Percentiles rank a stretch among this genome's conserved stretches.
Conservation (phyloP, 2,113 vertebrate genomes). For the Oxygymnocypris stewartii region DNA sequence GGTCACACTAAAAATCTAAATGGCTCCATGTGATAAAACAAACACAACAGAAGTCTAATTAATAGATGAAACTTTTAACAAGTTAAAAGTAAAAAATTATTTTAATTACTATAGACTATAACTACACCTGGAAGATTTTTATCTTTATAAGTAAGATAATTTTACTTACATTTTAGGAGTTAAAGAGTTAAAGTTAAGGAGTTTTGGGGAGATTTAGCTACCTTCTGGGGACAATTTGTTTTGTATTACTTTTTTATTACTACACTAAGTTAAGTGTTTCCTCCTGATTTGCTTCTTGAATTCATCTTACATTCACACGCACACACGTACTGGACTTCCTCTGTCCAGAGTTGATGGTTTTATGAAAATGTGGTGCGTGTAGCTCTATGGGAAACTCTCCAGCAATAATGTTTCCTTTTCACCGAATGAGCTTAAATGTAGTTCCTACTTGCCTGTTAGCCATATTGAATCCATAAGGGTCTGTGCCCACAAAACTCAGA, state of each 20-base stretch:
- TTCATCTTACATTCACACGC: neutral
- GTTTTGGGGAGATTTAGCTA: neutral
- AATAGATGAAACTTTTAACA: no score
- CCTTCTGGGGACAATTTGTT: neutral
- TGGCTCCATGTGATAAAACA: neutral
- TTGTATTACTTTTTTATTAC: neutral
- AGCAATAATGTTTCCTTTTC: constrained; percentile 24
- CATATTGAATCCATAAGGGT: constrained; percentile 23
- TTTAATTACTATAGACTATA: no score
- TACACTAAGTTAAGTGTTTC: neutral
- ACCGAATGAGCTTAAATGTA: constrained; percentile 13
- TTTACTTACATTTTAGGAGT: no score
- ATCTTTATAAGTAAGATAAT: no score
- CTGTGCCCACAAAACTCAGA: neutral
- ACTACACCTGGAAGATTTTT: no score
- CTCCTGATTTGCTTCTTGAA: neutral
- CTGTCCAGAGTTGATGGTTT: constrained; percentile 22
- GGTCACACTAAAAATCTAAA: neutral
- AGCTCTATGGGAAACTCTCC: constrained; percentile 11
- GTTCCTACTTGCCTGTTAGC: neutral
- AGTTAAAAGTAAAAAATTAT: no score
- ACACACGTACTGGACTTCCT: neutral
- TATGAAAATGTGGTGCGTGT: neutral
- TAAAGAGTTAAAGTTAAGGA: neutral
- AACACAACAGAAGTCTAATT: no score